Evolutionary conservation across 2,113 vertebrate species (phyloP), one percentile per base, ranked within the genome.

Genomic region (Dicentrarchus labrax): DNA sequence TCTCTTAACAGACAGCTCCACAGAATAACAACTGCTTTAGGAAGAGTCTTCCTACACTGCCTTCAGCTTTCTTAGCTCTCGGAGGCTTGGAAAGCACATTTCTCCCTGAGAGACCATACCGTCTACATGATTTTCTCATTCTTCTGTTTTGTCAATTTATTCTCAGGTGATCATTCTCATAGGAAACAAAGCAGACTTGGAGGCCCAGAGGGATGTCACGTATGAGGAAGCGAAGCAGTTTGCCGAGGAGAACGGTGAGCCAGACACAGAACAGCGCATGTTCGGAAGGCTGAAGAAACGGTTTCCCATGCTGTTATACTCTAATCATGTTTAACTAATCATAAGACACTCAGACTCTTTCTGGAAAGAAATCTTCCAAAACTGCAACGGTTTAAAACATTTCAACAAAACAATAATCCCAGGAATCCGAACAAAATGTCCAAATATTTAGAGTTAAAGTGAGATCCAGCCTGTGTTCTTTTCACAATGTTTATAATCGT

Each of bases 221-320:
- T 99, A 99, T 43, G 98, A 99, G 93, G 98, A 99, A 93, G 98
- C 98, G 19, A 99, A 99, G 95, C 98, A 99, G 93, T 99, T 99
- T 92, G 98, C 98, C 38, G 98, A 99, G 94, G 98, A 99, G 96
- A 99, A 99, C 11, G 98, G 98, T 98, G 91, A 86, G 97, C 16
- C 11, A 6, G 22, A 59, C 21, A 15, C 88, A 95, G 95, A 96
- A 91, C 92, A 91, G 95, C 67, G 95, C 64, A 92, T 96, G 92
- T 93, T 96, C 84, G 95, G 19, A 53, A 53, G 57, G 41, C 10
- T 4, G 51, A 50, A 30, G 17, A 51, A 75, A 24, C 22, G 2
- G 47, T 22, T 51, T n/a, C 11, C 0, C 45, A 50, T 39, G 17
- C 24, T 22, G 45, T 54, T 69, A 13, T 15, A 19, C 22, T 60